Conservation (phyloP, 2,797 vertebrate genomes). For the Alauda arvensis region DNA sequence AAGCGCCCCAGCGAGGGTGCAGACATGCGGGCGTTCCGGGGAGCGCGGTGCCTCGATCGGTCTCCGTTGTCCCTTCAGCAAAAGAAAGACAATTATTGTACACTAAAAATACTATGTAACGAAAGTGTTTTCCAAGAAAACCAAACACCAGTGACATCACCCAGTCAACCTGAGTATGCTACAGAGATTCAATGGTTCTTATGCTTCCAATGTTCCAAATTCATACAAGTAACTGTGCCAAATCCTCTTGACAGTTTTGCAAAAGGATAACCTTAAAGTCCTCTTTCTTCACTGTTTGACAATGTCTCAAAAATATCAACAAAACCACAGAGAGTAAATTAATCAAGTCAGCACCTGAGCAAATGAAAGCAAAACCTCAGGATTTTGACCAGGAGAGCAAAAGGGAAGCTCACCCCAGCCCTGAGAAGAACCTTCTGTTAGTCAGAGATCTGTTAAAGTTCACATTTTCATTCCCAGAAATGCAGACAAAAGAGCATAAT, state of each 20-base stretch:
- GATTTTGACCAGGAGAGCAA: neutral
- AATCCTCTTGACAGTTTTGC: neutral
- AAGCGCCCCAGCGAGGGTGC: conserved; percentile 94
- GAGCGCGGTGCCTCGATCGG: conserved; percentile 89
- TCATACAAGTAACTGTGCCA: neutral
- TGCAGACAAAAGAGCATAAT: neutral
- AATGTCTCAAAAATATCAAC: neutral
- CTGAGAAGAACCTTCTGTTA: neutral
- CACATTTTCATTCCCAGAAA: neutral
- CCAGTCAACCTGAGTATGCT: neutral
- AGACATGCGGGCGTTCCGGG: conserved; percentile 94
- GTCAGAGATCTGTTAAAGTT: neutral
- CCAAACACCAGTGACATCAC: neutral
- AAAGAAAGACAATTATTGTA: neutral
- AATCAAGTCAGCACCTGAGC: neutral
- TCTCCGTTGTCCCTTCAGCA: conserved; percentile 89
- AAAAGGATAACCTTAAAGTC: neutral
- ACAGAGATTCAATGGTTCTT: neutral
- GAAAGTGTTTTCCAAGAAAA: neutral
- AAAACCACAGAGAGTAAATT: neutral
- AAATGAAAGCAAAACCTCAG: neutral
- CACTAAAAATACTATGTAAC: conserved; percentile 1
- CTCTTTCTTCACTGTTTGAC: neutral
- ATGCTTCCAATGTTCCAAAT: neutral
- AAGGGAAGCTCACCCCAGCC: neutral